phyloP scores from a whole-genome alignment of 2,888 invertebrate species.

The Conchocele bisecta region DNA sequence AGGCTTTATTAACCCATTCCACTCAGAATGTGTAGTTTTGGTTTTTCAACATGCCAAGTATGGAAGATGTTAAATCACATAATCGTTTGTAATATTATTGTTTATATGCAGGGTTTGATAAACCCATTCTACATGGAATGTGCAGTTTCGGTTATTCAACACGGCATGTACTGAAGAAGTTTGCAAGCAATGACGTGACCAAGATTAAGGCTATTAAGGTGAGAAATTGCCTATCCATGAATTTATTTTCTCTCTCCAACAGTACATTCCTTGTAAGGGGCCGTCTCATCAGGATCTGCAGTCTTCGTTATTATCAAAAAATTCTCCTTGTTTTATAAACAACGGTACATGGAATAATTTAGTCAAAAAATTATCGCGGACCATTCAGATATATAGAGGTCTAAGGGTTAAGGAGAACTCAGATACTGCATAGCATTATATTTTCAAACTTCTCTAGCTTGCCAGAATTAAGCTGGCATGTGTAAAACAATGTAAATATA shows the following conservation, averaged over 20 bases:
- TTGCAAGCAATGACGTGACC: conserved; percentile 90
- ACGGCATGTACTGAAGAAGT: conserved; percentile 89
- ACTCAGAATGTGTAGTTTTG: conserved; percentile 96
- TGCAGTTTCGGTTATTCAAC: conserved; percentile 93
- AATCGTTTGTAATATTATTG: conserved; percentile 89
- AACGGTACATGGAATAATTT: no score
- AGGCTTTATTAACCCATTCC: conserved; percentile 94
- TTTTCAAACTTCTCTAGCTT: no score
- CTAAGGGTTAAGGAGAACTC: no score
- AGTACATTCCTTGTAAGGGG: no score
- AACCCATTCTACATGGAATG: conserved; percentile 97
- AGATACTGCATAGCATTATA: no score
- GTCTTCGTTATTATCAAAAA: no score
- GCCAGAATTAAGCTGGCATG: no score
- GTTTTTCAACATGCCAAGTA: conserved; percentile 91
- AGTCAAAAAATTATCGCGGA: no score
- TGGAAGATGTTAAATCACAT: conserved; percentile 90
- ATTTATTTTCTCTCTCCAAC: neutral
- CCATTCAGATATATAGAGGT: no score
- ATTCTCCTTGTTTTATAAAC: neutral
- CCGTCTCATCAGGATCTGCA: no score
- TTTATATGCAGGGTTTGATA: conserved; percentile 86
- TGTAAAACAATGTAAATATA: no score
- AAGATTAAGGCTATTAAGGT: conserved; percentile 95
- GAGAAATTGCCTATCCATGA: conserved; percentile 39